phyloP scores from a whole-genome alignment of 1,140 invertebrate genomes.

The Drosophila triauraria region DNA sequence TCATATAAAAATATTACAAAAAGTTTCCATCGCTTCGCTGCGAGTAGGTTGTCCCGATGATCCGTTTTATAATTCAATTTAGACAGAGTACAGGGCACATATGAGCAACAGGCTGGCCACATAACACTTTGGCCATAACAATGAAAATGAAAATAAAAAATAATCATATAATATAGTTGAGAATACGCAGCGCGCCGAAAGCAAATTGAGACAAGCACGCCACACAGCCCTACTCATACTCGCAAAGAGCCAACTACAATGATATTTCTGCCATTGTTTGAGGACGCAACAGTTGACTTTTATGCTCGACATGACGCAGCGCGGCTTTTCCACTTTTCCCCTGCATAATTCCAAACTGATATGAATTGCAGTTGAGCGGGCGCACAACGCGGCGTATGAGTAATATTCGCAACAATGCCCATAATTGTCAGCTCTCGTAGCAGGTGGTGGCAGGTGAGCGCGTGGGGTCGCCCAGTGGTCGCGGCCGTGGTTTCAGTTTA shows the following conservation, averaged over 20 bases:
- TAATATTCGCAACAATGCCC: conserved; percentile 58
- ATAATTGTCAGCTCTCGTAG: conserved; percentile 49
- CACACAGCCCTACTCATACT: conserved; percentile 12
- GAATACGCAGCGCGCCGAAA: conserved; percentile 59
- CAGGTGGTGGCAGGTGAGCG: conserved; percentile 9
- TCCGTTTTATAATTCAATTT: conserved; percentile 74
- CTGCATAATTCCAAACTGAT: conserved; percentile 58
- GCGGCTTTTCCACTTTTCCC: conserved; percentile 39
- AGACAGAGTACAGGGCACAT: conserved; percentile 24
- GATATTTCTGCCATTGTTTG: conserved; percentile 28
- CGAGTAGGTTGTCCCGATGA: not conserved
- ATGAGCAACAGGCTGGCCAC: conserved; percentile 70
- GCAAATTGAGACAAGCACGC: conserved; percentile 62
- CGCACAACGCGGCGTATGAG: conserved; percentile 58
- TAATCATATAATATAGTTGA: conserved; percentile 75
- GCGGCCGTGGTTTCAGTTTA: conserved; percentile 11
- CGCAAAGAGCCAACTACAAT: conserved; percentile 20
- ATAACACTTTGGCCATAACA: conserved; percentile 73
- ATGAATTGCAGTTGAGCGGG: conserved; percentile 48
- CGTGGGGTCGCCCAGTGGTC: not conserved
- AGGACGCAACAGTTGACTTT: conserved; percentile 74
- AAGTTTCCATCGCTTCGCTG: not conserved
- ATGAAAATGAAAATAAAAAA: conserved; percentile 78
- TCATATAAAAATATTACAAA: not conserved
- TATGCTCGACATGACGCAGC: conserved; percentile 66